Percentiles rank a stretch among this genome's conserved stretches.
phyloP scores from a whole-genome alignment of 2,888 invertebrate genomes.

The Parnassius smintheus region DNA sequence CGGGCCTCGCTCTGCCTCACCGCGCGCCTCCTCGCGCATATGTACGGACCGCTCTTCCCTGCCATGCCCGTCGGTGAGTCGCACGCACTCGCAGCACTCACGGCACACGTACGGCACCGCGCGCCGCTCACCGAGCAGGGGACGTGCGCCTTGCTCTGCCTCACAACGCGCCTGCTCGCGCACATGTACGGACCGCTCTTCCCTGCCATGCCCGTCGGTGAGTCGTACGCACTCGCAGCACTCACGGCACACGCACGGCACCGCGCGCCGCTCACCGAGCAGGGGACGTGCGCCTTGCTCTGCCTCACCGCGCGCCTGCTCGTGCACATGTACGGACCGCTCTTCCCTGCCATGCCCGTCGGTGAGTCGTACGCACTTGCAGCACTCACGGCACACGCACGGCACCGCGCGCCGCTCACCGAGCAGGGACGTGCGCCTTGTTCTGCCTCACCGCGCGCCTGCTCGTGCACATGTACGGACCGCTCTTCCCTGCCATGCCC shows the following conservation, averaged over 20 bases:
- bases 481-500: constrained; percentile 75
- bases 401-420: constrained; percentile 94
- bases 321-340: constrained; percentile 93
- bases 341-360: constrained; percentile 64
- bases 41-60: constrained; percentile 93
- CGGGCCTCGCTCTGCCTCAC: constrained; percentile 95
- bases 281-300: constrained; percentile 96
- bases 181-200: constrained; percentile 95
- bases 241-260: constrained; percentile 84
- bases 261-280: constrained; percentile 94
- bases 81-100: constrained; percentile 88
- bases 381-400: constrained; percentile 51
- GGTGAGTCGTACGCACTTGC: no score
- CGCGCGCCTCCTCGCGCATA: constrained; percentile 89
- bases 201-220: constrained; percentile 28
- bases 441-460: constrained; percentile 92
- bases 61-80: constrained; percentile 88
- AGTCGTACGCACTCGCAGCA: no score
- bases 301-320: constrained; percentile 92
- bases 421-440: constrained; percentile 97
- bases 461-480: constrained; percentile 93
- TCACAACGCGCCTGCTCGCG: constrained; percentile 90
- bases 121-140: constrained; percentile 95
- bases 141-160: constrained; percentile 94
- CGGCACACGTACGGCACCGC: constrained; percentile 84